Conservation (phyloP, 2,113 vertebrate genomes). For the Phylloscopus whistleri region DNA sequence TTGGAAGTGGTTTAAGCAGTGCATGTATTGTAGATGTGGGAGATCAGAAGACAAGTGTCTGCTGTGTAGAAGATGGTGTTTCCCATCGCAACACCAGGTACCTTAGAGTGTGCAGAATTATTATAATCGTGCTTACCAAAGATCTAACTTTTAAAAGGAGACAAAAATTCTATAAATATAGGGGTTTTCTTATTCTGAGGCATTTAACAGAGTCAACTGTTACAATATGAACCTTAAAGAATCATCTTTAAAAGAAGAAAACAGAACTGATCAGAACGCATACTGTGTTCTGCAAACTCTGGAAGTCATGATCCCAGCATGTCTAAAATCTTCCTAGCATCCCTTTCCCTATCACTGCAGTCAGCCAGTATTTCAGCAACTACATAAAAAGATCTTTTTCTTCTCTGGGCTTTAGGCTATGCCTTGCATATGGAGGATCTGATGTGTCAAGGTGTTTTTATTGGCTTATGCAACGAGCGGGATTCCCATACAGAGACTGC, state of each 20-base stretch:
- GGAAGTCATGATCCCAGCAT: not conserved
- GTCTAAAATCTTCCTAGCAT: not conserved
- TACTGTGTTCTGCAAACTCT: not conserved
- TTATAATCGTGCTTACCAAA: not conserved
- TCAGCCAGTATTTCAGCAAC: not conserved
- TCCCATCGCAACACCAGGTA: conserved; percentile 96
- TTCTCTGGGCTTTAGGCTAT: conserved; percentile 75
- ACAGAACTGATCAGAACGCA: not conserved
- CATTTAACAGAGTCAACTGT: not conserved
- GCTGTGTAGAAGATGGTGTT: conserved; percentile 96
- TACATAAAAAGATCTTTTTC: not conserved
- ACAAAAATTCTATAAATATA: not conserved
- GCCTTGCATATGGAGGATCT: conserved; percentile 91
- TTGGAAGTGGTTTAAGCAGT: conserved; percentile 93
- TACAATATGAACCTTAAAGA: not conserved
- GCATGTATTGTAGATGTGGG: conserved; percentile 95
- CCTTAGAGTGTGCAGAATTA: not conserved
- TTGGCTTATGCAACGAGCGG: conserved; percentile 95
- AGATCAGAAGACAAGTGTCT: conserved; percentile 96
- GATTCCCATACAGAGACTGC: conserved; percentile 95
- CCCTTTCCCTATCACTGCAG: not conserved
- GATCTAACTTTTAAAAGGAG: not conserved
- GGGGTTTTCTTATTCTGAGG: not conserved
- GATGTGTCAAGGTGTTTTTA: conserved; percentile 95
- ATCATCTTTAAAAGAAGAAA: not conserved